phyloP scores from a whole-genome alignment of 2,888 invertebrate genomes.

The Euzophera pinguis region DNA sequence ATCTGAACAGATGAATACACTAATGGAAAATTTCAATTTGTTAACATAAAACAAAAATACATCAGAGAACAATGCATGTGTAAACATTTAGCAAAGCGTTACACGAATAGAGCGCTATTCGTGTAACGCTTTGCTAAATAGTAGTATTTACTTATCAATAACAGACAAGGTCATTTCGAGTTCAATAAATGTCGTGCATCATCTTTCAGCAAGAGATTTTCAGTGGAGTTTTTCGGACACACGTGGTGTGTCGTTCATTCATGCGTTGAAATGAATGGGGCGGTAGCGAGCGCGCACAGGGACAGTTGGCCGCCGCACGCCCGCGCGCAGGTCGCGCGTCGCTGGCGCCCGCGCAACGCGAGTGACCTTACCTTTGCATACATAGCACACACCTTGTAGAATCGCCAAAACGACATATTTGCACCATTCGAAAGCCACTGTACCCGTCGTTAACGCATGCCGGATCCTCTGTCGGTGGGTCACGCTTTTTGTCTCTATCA shows the following conservation, averaged over 20 bases:
- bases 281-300: slow-evolving; percentile 33
- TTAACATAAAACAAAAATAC: neutral
- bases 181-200: slow-evolving; percentile 10
- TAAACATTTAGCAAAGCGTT: too few relatives aligned
- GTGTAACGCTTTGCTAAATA: too few relatives aligned
- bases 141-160: neutral
- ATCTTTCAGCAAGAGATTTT: slow-evolving; percentile 34
- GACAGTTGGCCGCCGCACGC: slow-evolving; percentile 63
- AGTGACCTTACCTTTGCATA: slow-evolving; percentile 25
- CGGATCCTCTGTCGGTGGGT: slow-evolving; percentile 20
- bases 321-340: slow-evolving; percentile 61
- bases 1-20: too few relatives aligned
- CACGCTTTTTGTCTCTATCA: slow-evolving; percentile 32
- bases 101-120: neutral
- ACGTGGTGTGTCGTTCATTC: slow-evolving; percentile 66
- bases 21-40: too few relatives aligned
- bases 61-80: neutral
- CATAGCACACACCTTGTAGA: slow-evolving; percentile 19
- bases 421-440: slow-evolving; percentile 39
- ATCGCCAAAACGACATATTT: slow-evolving; percentile 20
- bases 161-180: slow-evolving; percentile 8
- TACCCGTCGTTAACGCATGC: slow-evolving; percentile 24
- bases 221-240: slow-evolving; percentile 58
- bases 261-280: slow-evolving; percentile 67
- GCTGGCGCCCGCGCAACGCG: slow-evolving; percentile 39